Percentiles rank a stretch among this genome's conserved stretches.
Evolutionary conservation across 92 coral and sea anemone species (phyloP).

Genomic region (Epizoanthus scotinus): DNA sequence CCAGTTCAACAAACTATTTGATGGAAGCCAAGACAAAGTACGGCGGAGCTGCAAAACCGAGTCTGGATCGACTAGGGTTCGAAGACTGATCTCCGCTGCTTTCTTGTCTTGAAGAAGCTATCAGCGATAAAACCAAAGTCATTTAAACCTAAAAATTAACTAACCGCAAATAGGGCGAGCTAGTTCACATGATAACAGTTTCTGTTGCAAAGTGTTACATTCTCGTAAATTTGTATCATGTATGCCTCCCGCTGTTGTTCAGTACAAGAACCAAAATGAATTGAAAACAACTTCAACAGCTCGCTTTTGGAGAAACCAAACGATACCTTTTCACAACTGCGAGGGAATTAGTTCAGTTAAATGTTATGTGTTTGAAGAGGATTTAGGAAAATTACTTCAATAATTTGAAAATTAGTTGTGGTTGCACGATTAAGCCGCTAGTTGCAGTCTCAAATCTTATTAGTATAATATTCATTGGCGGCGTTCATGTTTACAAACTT

Average conservation of each 20-base stretch:
- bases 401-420: neutral
- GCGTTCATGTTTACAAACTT: neutral
- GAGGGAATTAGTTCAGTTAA: no score
- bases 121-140: neutral
- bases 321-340: no score
- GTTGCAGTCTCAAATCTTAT: neutral
- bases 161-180: no score
- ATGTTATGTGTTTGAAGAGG: no score
- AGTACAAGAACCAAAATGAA: no score
- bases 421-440: neutral
- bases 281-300: neutral
- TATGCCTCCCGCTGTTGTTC: neutral
- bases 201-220: neutral
- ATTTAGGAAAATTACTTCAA: neutral
- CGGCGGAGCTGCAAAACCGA: conserved; percentile 9
- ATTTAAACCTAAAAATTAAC: no score
- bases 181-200: no score
- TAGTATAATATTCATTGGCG: neutral
- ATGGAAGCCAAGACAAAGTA: neutral
- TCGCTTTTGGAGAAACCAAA: no score
- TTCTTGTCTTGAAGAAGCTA: neutral
- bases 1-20: neutral
- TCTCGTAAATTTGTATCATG: neutral
- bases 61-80: neutral
- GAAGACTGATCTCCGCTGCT: neutral